A percentile compares a stretch with the other conserved stretches of the same genome.
Evolutionary conservation across 2,113 vertebrate genomes (phyloP).

Genomic region (Semnornis frantzii): DNA sequence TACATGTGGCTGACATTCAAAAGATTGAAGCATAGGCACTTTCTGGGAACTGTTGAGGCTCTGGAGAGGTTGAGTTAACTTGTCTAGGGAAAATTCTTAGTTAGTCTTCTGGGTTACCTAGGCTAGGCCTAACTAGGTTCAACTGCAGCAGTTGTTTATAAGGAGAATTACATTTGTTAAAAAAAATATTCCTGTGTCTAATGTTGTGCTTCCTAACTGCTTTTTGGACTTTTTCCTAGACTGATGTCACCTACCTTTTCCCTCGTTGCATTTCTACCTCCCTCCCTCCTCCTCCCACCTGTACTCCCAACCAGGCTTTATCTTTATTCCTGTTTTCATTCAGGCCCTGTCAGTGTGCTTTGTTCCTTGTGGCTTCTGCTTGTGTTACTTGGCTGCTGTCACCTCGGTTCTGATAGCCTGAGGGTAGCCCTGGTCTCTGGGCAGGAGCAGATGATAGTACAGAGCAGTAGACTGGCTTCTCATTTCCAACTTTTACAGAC

Average conservation of each 20-base stretch:
- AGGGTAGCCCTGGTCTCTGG: not conserved
- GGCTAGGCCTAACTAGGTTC: not conserved
- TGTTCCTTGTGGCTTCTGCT: not conserved
- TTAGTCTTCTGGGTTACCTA: not conserved
- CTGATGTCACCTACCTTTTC: not conserved
- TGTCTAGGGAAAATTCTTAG: not conserved
- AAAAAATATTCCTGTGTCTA: not conserved
- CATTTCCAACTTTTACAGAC: not conserved
- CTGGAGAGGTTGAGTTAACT: not conserved
- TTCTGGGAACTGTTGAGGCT: not conserved
- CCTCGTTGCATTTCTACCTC: not conserved
- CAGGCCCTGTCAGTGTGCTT: not conserved
- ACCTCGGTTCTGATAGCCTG: not conserved
- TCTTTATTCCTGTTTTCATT: not conserved
- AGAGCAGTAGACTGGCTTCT: not conserved
- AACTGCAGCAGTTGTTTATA: not conserved
- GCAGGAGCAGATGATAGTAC: not conserved
- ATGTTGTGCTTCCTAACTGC: not conserved
- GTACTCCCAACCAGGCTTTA: not conserved
- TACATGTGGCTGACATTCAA: not conserved
- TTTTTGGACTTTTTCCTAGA: not conserved
- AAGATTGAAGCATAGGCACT: not conserved
- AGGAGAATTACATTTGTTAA: not conserved
- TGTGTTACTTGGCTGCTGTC: not conserved
- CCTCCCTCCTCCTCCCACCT: not conserved